These are phyloP conservation scores for Bubalus kerabau DNA, from an alignment of 2,113 vertebrate genomes.

Conservation along the genomic window DNA sequence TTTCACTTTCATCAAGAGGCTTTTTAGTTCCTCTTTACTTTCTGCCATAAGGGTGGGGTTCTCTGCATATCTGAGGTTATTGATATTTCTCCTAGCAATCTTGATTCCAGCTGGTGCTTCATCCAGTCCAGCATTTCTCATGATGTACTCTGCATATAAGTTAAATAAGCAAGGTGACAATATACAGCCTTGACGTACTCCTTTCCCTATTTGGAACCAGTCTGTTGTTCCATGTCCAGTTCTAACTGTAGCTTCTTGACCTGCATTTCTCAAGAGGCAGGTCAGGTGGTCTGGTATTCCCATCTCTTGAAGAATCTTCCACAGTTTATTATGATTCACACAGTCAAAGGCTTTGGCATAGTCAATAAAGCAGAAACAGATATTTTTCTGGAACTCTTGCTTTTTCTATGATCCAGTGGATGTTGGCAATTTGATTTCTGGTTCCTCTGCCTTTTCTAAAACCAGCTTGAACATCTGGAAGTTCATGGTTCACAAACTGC, in stretches of 20 bases:
- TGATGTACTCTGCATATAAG: background rate
- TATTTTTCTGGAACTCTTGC: background rate
- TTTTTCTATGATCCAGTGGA: background rate
- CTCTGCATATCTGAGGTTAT: background rate
- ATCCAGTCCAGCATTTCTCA: background rate
- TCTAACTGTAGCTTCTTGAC: background rate
- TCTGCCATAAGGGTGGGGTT: background rate
- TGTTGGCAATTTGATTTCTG: background rate
- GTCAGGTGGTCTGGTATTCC: background rate
- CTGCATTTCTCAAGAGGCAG: background rate
- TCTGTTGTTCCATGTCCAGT: background rate
- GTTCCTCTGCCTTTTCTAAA: background rate
- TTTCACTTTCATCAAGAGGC: background rate
- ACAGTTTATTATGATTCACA: background rate
- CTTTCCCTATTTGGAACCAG: background rate
- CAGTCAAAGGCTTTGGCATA: background rate
- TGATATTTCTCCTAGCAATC: background rate
- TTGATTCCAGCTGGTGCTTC: background rate
- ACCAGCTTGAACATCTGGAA: background rate
- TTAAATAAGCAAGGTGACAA: background rate
- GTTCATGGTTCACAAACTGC: background rate
- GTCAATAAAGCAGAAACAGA: background rate
- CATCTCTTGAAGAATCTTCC: background rate
- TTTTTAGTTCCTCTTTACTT: background rate
- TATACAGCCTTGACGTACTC: background rate